Percentiles rank a stretch among this genome's conserved stretches.
Evolutionary conservation across 2,888 invertebrate species (phyloP).

Genomic region (Bursaphelenchus okinawaensis): DNA sequence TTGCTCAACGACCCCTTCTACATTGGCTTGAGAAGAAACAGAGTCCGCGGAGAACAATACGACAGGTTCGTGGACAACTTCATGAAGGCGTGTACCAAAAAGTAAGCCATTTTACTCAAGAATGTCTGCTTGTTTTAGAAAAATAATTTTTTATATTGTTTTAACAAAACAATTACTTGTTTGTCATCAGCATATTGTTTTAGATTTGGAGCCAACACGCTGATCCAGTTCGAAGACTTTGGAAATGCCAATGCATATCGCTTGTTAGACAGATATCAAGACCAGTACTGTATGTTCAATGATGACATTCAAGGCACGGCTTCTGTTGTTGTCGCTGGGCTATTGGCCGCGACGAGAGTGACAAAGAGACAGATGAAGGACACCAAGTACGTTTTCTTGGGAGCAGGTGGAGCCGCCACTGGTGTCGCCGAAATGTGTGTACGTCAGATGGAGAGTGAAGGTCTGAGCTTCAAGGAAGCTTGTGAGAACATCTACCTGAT

Average conservation of each 20-base stretch:
- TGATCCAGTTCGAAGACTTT: constrained; percentile 90
- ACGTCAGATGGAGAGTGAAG: constrained; percentile 82
- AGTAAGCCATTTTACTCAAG: constrained; percentile 10
- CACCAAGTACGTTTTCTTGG: constrained; percentile 84
- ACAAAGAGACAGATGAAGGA: constrained; percentile 77
- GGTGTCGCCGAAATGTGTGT: constrained; percentile 88
- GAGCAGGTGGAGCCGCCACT: constrained; percentile 90
- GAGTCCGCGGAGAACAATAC: constrained; percentile 77
- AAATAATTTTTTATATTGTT: neutral
- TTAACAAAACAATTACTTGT: neutral
- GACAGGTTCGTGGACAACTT: constrained; percentile 94
- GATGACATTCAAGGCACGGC: constrained; percentile 99
- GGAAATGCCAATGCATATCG: constrained; percentile 94
- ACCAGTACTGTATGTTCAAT: constrained; percentile 88
- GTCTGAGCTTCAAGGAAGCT: constrained; percentile 74
- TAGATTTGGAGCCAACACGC: constrained; percentile 46
- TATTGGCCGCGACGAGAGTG: constrained; percentile 77
- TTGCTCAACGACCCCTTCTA: constrained; percentile 88
- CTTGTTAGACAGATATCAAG: constrained; percentile 79
- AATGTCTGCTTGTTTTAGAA: neutral
- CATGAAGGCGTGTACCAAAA: constrained; percentile 68
- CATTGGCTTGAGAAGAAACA: constrained; percentile 80
- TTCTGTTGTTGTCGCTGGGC: constrained; percentile 86
- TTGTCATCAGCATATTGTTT: neutral
- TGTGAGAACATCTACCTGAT: constrained; percentile 82